Evolutionary conservation across 2,888 invertebrate species (phyloP).

Genomic region (Diarsia brunnea): DNA sequence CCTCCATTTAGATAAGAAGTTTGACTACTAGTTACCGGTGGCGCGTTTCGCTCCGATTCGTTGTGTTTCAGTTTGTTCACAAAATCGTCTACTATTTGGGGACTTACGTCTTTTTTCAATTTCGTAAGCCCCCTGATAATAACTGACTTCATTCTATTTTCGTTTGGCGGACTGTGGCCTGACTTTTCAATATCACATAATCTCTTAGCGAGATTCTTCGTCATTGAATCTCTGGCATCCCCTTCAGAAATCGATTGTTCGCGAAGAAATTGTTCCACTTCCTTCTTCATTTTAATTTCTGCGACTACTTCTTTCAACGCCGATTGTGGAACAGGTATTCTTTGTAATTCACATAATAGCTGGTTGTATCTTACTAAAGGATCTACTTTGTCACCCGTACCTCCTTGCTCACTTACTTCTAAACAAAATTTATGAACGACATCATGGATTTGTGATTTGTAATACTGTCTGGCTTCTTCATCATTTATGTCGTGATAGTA

Average conservation of each 20-base stretch:
- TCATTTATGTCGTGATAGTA: conserved; percentile 72
- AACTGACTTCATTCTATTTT: conserved; percentile 75
- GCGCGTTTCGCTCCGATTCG: conserved; percentile 66
- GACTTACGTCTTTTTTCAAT: conserved; percentile 64
- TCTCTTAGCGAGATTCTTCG: conserved; percentile 72
- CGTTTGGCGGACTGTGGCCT: conserved; percentile 69
- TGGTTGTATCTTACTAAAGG: conserved; percentile 74
- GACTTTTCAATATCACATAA: conserved; percentile 75
- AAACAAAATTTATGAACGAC: conserved; percentile 68
- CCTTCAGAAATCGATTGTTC: conserved; percentile 63
- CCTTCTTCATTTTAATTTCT: conserved; percentile 77
- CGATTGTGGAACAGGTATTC: conserved; percentile 73
- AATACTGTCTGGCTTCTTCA: conserved; percentile 69
- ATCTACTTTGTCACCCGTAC: conserved; percentile 55
- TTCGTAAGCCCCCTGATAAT: conserved; percentile 73
- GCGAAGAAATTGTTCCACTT: conserved; percentile 74
- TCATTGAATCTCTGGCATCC: conserved; percentile 65
- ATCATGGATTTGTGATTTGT: conserved; percentile 73
- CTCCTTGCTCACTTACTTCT: conserved; percentile 52
- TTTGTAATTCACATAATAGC: conserved; percentile 77
- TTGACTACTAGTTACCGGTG: conserved; percentile 39
- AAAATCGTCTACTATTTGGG: conserved; percentile 70
- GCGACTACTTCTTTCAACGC: conserved; percentile 75
- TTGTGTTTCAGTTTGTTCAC: conserved; percentile 70
- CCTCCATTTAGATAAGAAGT: conserved; percentile 28